A percentile compares a stretch with the other conserved stretches of the same genome.
These are phyloP conservation scores for Scytalopus superciliaris DNA, from an alignment of 2,113 vertebrate genomes.

Conservation along the genomic window DNA sequence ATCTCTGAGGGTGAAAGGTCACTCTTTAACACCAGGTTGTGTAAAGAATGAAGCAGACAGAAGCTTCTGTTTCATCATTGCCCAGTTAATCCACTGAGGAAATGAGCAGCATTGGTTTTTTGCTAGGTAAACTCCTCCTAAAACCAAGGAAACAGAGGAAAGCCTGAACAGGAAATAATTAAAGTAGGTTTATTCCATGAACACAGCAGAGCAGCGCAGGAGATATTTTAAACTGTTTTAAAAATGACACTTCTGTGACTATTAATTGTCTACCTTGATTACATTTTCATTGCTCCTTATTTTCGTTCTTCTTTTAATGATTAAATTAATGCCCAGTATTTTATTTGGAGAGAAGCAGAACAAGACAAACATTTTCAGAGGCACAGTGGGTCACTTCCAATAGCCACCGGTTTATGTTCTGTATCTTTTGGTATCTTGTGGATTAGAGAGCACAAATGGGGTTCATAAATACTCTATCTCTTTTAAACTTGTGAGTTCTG, in stretches of 20 bases:
- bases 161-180: conserved; percentile 65
- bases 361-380: not conserved
- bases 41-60: conserved; percentile 83
- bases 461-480: not conserved
- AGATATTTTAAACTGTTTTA: conserved; percentile 25
- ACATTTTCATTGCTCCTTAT: not conserved
- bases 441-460: not conserved
- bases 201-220: not conserved
- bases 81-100: conserved; percentile 85
- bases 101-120: conserved; percentile 78
- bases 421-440: not conserved
- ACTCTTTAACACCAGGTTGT: conserved; percentile 86
- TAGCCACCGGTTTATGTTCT: not conserved
- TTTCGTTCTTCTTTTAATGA: conserved; percentile 36
- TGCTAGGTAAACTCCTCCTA: conserved; percentile 67
- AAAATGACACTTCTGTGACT: conserved; percentile 1
- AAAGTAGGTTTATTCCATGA: conserved; percentile 52
- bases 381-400: not conserved
- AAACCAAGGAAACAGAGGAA: conserved; percentile 68
- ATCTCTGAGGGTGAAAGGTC: conserved; percentile 93
- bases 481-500: not conserved
- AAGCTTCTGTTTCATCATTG: conserved; percentile 81
- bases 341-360: not conserved
- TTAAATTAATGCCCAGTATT: conserved; percentile 8
- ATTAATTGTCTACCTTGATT: not conserved